These are phyloP conservation scores for Chlorodrepanis virens DNA, from an alignment of 2,113 vertebrate species.

Conservation along the genomic window DNA sequence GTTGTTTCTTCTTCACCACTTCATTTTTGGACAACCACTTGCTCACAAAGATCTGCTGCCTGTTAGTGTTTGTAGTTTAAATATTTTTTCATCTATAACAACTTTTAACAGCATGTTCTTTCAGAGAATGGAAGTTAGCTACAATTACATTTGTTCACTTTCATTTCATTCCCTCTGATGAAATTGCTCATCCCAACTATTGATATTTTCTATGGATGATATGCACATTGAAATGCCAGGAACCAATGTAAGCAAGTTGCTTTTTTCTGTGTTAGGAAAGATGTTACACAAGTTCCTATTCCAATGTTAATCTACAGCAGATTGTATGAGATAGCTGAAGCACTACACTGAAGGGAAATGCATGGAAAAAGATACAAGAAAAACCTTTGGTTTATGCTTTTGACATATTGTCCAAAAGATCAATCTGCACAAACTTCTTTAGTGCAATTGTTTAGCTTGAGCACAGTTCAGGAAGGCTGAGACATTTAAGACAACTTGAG, in stretches of 20 bases:
- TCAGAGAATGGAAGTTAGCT: conserved; percentile 3
- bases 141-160: not conserved
- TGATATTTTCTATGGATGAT: not conserved
- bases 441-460: not conserved
- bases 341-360: not conserved
- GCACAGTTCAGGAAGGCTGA: not conserved
- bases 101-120: not conserved
- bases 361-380: not conserved
- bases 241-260: not conserved
- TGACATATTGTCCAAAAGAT: not conserved
- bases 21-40: not conserved
- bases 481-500: not conserved
- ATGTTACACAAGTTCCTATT: not conserved
- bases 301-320: not conserved
- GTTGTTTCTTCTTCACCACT: not conserved
- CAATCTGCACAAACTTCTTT: not conserved
- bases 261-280: not conserved
- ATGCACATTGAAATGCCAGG: not conserved
- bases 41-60: not conserved
- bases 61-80: not conserved
- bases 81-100: not conserved
- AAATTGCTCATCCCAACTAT: not conserved
- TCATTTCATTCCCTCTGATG: not conserved
- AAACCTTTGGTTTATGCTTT: not conserved
- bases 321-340: not conserved